Evolutionary conservation across 2,797 vertebrate species (phyloP).

Genomic region (Remorina albescens): DNA sequence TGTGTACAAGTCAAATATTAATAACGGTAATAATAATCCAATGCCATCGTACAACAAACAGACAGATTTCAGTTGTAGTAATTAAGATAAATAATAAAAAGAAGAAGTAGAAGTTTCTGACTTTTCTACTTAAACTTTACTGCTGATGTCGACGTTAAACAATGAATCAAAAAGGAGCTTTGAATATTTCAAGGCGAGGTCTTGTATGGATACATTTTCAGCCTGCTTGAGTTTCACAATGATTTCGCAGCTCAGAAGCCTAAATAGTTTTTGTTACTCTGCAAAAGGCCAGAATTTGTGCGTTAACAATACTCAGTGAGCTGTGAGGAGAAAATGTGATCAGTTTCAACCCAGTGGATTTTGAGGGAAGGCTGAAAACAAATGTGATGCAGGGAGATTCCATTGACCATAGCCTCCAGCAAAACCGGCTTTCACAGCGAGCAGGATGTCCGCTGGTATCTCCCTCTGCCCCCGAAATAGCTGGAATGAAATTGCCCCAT

Average conservation of each 20-base stretch:
- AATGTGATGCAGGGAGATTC: conserved; percentile 37
- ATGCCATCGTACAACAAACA: no score
- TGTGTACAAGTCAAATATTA: no score
- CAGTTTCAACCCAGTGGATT: conserved; percentile 31
- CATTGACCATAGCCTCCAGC: conserved; percentile 41
- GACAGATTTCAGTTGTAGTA: background rate
- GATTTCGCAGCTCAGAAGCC: conserved; percentile 37
- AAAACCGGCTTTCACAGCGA: conserved; percentile 34
- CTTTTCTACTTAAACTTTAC: background rate
- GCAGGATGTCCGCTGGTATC: conserved; percentile 46
- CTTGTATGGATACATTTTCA: conserved; percentile 35
- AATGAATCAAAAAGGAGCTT: no score
- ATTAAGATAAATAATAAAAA: background rate
- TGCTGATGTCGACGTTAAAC: background rate
- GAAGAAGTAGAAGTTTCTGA: background rate
- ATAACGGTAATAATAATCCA: no score
- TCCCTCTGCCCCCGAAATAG: conserved; percentile 44
- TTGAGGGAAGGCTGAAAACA: conserved; percentile 30
- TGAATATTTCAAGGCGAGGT: conserved; percentile 12
- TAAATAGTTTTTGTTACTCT: conserved; percentile 9
- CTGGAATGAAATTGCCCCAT: conserved; percentile 43
- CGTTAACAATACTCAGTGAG: background rate
- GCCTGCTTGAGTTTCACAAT: conserved; percentile 44
- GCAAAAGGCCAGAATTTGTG: conserved; percentile 13
- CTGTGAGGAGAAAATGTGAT: conserved; percentile 25